Evolutionary conservation across 2,113 vertebrate genomes (phyloP).

Genomic region (Phyllopteryx taeniolatus): DNA sequence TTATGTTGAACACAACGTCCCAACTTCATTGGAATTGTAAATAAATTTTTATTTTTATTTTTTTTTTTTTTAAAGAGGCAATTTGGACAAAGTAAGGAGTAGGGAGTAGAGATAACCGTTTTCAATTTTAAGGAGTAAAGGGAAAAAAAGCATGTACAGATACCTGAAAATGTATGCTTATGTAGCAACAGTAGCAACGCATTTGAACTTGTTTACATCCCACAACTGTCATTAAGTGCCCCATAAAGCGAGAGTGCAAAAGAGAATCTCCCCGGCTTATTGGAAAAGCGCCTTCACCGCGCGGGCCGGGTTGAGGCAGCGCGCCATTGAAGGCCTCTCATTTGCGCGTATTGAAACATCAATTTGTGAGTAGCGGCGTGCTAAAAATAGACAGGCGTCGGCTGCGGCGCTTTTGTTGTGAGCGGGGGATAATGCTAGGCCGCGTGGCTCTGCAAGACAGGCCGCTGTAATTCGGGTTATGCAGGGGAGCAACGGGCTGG

Average conservation of each 20-base stretch:
- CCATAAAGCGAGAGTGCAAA: background rate
- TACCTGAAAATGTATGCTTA: no score
- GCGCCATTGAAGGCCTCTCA: constrained; percentile 55
- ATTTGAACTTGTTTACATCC: background rate
- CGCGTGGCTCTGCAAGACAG: constrained; percentile 34
- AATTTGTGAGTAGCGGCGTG: constrained; percentile 52
- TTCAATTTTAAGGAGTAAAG: no score
- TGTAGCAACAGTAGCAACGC: background rate
- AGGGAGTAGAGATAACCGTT: background rate
- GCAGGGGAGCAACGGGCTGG: constrained; percentile 27
- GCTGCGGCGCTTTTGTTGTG: constrained; percentile 56
- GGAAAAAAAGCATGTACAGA: background rate
- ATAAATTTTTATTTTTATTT: no score
- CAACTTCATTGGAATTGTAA: no score
- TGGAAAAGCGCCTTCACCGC: background rate
- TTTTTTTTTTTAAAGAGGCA: no score
- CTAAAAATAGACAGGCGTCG: constrained; percentile 51
- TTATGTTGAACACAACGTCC: no score
- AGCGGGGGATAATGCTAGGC: constrained; percentile 51
- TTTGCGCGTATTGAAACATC: constrained; percentile 63
- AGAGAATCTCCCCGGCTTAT: background rate
- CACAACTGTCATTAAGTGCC: background rate
- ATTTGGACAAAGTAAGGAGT: no score
- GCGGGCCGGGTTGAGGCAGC: constrained; percentile 37
- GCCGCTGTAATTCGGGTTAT: constrained; percentile 50